Evolutionary conservation across 2,888 invertebrate genomes (phyloP), one percentile per base, ranked within the genome.

Genomic region (Chloroclystis v-ata): DNA sequence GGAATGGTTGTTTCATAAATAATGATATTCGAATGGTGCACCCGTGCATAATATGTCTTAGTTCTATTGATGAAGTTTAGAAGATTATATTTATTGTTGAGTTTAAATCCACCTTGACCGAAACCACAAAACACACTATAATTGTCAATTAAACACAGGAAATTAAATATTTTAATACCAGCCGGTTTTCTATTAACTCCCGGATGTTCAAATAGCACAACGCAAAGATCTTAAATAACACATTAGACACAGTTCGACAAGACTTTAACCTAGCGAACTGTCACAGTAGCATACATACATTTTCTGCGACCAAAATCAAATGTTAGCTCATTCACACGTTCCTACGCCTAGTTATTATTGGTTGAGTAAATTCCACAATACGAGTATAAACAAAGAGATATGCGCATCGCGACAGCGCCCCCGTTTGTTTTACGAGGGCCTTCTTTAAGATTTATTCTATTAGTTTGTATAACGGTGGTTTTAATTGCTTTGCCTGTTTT

Each of bases 401-500:
- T 57, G 54, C 53, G 55, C 41, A 52, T 10, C 59, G 52, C 56
- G 59, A 60, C 61, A 52, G 58, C 67, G 65, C 69, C 60, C 58
- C 57, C 71, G 72, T 78, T 77, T 72, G 66, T 66, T 77, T 78
- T 70, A 77, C 68, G 69, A 71, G 70, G 63, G 61, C 64, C 61
- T 64, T 59, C 59, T 60, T 54, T 24, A 57, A 64, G 67, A 76
- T 77, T 72, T 80, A 78, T 77, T 72, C 72, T 73, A 69, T 72
- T 63, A 63, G 65, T 64, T 60, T 55, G 72, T 69, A 75, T 81
- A 80, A 75, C 81, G 72, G 79, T 71, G 67, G 60, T 60, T 76
- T 81, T 81, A 74, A 80, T 79, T 78, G 69, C 77, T 71, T 69
- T 67, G 69, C 60, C 72, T 71, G 73, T 60, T 74, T 68, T 63